These are phyloP conservation scores for Chelonia mydas DNA, from an alignment of 2,797 vertebrate species.

Conservation along the genomic window DNA sequence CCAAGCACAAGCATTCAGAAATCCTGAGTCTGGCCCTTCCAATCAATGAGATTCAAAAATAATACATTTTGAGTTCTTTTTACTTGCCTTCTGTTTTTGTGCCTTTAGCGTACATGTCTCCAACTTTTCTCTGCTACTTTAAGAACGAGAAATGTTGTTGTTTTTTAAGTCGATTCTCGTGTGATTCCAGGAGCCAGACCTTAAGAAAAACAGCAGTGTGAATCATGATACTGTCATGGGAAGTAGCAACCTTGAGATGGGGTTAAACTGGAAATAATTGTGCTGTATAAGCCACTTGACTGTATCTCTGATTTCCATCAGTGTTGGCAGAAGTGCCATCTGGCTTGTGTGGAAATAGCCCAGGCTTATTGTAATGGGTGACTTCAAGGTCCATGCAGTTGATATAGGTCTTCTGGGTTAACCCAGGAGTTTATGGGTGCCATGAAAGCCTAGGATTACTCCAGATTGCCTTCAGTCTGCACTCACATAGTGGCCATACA, in stretches of 20 bases:
- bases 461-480: no score
- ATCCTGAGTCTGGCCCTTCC: not conserved
- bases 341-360: not conserved
- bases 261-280: not conserved
- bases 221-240: not conserved
- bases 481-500: no score
- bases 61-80: not conserved
- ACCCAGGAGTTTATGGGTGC: no score
- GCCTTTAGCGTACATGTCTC: not conserved
- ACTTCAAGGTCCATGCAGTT: not conserved
- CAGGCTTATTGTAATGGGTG: not conserved
- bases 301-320: not conserved
- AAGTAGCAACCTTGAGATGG: not conserved
- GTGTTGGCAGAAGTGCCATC: not conserved
- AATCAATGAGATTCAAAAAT: not conserved
- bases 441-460: no score
- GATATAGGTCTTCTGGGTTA: no score
- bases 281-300: not conserved
- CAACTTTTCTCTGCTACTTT: not conserved
- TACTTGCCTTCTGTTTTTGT: not conserved
- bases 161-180: not conserved
- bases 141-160: not conserved
- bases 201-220: not conserved
- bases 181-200: not conserved
- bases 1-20: not conserved